Percentiles rank a stretch among this genome's conserved stretches.
phyloP scores from a whole-genome alignment of 2,888 invertebrate species.

The Drosophila testacea region DNA sequence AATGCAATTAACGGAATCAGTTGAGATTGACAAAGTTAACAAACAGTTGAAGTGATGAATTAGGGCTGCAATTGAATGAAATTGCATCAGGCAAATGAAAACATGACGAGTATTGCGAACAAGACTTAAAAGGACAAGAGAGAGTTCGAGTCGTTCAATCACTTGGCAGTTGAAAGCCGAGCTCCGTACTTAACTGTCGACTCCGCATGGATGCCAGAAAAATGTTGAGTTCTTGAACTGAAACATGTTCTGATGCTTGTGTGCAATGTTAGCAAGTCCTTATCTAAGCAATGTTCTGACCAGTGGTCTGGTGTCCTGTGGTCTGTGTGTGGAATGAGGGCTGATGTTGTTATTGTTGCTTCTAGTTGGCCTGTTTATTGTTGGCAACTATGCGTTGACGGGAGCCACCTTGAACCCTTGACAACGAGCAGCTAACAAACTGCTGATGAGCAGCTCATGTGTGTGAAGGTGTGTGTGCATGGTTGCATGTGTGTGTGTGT shows the following conservation, averaged over 20 bases:
- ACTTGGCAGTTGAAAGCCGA: slow-evolving; percentile 16
- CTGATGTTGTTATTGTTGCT: slow-evolving; percentile 15
- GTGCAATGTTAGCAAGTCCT: slow-evolving; percentile 35
- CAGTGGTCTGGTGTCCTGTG: slow-evolving; percentile 27
- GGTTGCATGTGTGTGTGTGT: not conserved
- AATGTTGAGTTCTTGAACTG: slow-evolving; percentile 19
- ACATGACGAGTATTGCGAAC: slow-evolving; percentile 8
- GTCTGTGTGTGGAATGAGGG: slow-evolving; percentile 7
- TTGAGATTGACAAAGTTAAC: slow-evolving; percentile 20
- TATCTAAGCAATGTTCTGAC: slow-evolving; percentile 32
- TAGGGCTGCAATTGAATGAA: slow-evolving; percentile 31
- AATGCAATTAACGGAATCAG: slow-evolving; percentile 16
- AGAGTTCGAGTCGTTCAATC: slow-evolving; percentile 31
- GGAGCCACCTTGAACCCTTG: slow-evolving; percentile 36
- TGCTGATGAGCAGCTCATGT: slow-evolving; percentile 51
- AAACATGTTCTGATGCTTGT: slow-evolving; percentile 32
- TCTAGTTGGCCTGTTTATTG: slow-evolving; percentile 36
- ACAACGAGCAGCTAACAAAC: slow-evolving; percentile 60
- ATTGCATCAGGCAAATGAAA: slow-evolving; percentile 20
- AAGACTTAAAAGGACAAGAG: not conserved
- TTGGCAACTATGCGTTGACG: slow-evolving; percentile 43
- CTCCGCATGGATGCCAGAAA: slow-evolving; percentile 8
- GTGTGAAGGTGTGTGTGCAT: slow-evolving; percentile 7
- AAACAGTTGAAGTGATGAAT: slow-evolving; percentile 34
- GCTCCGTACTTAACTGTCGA: slow-evolving; percentile 24